phyloP scores from a whole-genome alignment of 53 echinoderm and acorn worm species.

The Luidia sarsii region DNA sequence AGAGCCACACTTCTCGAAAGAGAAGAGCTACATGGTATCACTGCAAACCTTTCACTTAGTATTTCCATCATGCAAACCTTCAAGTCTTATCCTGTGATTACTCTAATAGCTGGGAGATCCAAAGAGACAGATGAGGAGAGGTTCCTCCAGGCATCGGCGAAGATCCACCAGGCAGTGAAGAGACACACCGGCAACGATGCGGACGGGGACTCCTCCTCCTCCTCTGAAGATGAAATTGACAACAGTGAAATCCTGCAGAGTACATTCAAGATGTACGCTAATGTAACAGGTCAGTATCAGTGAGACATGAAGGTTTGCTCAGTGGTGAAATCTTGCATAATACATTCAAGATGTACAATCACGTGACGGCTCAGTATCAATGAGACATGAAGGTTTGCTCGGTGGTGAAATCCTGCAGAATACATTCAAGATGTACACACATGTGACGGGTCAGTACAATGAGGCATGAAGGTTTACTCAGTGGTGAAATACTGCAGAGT shows the following conservation, averaged over 20 bases:
- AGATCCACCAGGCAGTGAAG: constrained; percentile 59
- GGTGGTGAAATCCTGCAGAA: constrained; percentile 45
- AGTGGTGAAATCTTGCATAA: too few relatives aligned
- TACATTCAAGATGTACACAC: constrained; percentile 64
- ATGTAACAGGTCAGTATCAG: constrained; percentile 49
- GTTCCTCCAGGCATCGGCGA: constrained; percentile 56
- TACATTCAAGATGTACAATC: constrained; percentile 56
- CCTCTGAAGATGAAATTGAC: constrained; percentile 52
- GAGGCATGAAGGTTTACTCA: too few relatives aligned
- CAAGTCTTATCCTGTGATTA: too few relatives aligned
- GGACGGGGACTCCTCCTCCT: constrained; percentile 40
- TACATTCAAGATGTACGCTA: constrained; percentile 64
- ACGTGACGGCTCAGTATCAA: constrained; percentile 45
- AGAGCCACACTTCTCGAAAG: too few relatives aligned
- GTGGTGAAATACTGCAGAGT: too few relatives aligned
- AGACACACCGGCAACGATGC: constrained; percentile 32
- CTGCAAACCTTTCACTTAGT: too few relatives aligned
- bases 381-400: too few relatives aligned
- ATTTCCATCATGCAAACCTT: too few relatives aligned
- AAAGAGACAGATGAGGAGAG: constrained; percentile 65
- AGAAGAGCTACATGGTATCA: too few relatives aligned
- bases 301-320: too few relatives aligned
- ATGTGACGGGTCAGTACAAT: constrained; percentile 48
- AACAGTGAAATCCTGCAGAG: constrained; percentile 54
- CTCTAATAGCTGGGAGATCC: too few relatives aligned